Evolutionary conservation across 1,140 invertebrate genomes (phyloP).

Genomic region (Drosophila melanogaster): DNA sequence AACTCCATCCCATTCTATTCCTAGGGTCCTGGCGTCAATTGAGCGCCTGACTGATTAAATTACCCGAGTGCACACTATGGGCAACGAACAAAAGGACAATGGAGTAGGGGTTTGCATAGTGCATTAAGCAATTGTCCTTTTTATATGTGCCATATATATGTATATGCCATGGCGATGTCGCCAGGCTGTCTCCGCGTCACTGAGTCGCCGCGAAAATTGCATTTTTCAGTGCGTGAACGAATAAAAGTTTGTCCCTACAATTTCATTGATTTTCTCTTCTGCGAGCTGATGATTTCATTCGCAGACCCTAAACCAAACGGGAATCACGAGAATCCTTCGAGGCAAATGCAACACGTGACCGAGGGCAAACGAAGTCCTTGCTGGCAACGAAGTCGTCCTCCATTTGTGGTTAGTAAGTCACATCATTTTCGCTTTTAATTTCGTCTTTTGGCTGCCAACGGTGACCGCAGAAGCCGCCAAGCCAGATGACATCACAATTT

Average conservation of each 20-base stretch:
- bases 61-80: conserved; percentile 54
- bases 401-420: conserved; percentile 26
- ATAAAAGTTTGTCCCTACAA: conserved; percentile 40
- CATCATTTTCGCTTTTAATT: conserved; percentile 66
- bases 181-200: conserved; percentile 50
- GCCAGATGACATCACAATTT: conserved; percentile 72
- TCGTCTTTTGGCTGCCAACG: conserved; percentile 28
- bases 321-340: conserved; percentile 30
- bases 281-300: conserved; percentile 66
- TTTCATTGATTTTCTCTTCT: conserved; percentile 63
- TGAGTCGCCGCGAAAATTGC: conserved; percentile 65
- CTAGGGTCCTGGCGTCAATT: conserved; percentile 65
- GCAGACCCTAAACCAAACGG: conserved; percentile 5
- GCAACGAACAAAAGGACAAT: conserved; percentile 42
- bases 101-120: conserved; percentile 11
- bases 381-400: conserved; percentile 22
- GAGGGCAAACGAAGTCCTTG: conserved; percentile 36
- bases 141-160: conserved; percentile 5
- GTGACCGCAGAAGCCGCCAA: conserved; percentile 45
- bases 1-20: conserved; percentile 15
- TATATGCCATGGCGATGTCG: conserved; percentile 45
- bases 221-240: conserved; percentile 44
- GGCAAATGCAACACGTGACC: conserved; percentile 61
- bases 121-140: conserved; percentile 65
- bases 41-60: conserved; percentile 71